Evolutionary conservation across 2,888 invertebrate species (phyloP), one percentile per base, ranked within the genome.

Genomic region (Ypsolopha scabrella): DNA sequence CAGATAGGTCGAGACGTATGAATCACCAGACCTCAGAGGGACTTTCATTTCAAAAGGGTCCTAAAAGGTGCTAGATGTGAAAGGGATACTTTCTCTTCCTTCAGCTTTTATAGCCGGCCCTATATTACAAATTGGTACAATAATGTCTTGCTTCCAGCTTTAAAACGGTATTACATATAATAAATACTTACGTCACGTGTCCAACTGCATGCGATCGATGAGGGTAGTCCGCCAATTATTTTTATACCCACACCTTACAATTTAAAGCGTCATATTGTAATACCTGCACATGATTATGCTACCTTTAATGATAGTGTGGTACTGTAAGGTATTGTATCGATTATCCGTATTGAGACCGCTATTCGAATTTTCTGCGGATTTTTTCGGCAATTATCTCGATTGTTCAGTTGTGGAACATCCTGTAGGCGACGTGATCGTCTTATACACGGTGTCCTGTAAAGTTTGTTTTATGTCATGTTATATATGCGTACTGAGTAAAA

Each of bases 311-410:
- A 49, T 7, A n/a, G 33, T 49, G 7, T 13, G 11, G 14, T n/a
- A n/a, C n/a, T 39, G 11, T 39, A 39, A 37, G 38, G 48, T 24
- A 24, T 24, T 24, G 50, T 44, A 48, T 43, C 36, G 43, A 50
- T 50, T 52, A 52, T 53, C 51, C 46, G 45, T 45, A 35, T 51
- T 41, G 41, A 36, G 10, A 43, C 43, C 41, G 50, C 13, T 43
- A 50, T 36, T 10, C 41, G 50, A 50, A 43, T 43, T 50, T 41
- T 34, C 47, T 47, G 47, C 47, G 41, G 34, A 50, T 51, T 47
- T 57, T 57, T 57, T 56, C 52, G 58, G 53, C 51, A 58, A 58
- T 58, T 52, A 55, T 53, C 44, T 53, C 49, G 51, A 53, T 54
- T 55, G 54, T 54, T 53, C 51, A 55, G 50, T 54, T 53, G 52